These are phyloP conservation scores for Loxodonta africana DNA, from an alignment of 2,113 vertebrate genomes.

Conservation along the genomic window DNA sequence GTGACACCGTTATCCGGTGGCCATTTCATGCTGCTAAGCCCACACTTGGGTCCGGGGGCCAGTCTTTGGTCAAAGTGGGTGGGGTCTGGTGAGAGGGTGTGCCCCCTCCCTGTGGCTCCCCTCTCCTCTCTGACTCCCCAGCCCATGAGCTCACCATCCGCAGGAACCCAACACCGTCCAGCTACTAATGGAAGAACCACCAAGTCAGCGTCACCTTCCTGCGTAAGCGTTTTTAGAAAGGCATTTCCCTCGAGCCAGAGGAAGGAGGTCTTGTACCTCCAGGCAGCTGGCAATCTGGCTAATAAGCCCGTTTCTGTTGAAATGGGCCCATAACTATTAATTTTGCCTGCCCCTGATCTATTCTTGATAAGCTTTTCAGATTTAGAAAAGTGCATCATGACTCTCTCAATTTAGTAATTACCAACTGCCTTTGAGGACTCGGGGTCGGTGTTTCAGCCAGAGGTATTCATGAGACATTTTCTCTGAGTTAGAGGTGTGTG, in stretches of 20 bases:
- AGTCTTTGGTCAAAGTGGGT: not conserved
- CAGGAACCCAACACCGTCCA: constrained; percentile 69
- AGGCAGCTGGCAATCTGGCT: constrained; percentile 83
- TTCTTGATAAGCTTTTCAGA: constrained; percentile 87
- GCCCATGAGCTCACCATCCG: not conserved
- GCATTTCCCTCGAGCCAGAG: constrained; percentile 84
- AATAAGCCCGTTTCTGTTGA: constrained; percentile 88
- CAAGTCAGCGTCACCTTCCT: constrained; percentile 79
- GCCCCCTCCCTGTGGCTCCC: not conserved
- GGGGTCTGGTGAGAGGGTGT: not conserved
- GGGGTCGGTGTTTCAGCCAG: constrained; percentile 82
- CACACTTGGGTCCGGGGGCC: not conserved
- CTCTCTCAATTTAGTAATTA: constrained; percentile 86
- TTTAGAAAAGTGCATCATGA: constrained; percentile 86
- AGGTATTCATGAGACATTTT: constrained; percentile 80
- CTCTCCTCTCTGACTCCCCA: constrained; percentile 36
- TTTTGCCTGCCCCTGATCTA: constrained; percentile 86
- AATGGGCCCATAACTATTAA: constrained; percentile 87
- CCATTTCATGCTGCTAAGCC: not conserved
- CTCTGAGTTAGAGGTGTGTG: constrained; percentile 52
- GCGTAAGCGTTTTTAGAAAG: not conserved
- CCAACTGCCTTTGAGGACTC: constrained; percentile 84
- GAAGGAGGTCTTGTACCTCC: constrained; percentile 84
- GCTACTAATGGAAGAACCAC: constrained; percentile 64
- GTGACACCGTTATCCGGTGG: constrained; percentile 2